A percentile compares a stretch with the other conserved stretches of the same genome.
Evolutionary conservation across 1,140 invertebrate genomes (phyloP).

Genomic region (Drosophila albomicans): DNA sequence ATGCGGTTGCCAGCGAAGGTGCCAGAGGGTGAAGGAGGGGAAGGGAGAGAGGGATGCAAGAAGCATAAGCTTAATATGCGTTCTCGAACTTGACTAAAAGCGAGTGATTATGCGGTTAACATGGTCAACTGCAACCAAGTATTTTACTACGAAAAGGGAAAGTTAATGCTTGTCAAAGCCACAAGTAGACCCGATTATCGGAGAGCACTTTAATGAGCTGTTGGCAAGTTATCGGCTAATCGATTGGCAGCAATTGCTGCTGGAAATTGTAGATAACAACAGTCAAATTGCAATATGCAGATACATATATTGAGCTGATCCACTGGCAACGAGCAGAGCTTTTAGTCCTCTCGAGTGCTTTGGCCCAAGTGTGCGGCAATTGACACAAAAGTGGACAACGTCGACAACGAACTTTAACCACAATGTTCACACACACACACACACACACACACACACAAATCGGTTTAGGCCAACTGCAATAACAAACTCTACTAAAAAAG

Average conservation of each 20-base stretch:
- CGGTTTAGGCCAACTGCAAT: conserved; percentile 66
- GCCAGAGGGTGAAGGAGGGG: background rate
- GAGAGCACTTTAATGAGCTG: background rate
- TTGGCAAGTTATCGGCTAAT: background rate
- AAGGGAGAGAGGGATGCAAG: background rate
- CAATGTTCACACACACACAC: conserved; percentile 18
- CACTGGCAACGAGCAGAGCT: conserved; percentile 14
- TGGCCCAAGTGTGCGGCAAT: conserved; percentile 45
- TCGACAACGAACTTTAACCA: conserved; percentile 41
- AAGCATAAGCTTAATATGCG: background rate
- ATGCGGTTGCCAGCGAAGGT: conserved; percentile 42
- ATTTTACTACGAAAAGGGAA: background rate
- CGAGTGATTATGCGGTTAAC: conserved; percentile 15
- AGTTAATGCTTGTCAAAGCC: background rate
- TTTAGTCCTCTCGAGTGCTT: conserved; percentile 19
- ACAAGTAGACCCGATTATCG: background rate
- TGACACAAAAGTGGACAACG: conserved; percentile 51
- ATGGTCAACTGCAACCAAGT: background rate
- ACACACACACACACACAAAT: conserved; percentile 43
- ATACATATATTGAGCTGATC: conserved; percentile 24
- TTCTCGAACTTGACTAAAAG: conserved; percentile 2
- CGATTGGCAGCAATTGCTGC: background rate
- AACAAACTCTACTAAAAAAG: conserved; percentile 38
- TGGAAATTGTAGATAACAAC: conserved; percentile 4
- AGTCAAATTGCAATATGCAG: conserved; percentile 8